Evolutionary conservation across 1,140 invertebrate genomes (phyloP).

Genomic region (Pseudachorutes palmiensis): DNA sequence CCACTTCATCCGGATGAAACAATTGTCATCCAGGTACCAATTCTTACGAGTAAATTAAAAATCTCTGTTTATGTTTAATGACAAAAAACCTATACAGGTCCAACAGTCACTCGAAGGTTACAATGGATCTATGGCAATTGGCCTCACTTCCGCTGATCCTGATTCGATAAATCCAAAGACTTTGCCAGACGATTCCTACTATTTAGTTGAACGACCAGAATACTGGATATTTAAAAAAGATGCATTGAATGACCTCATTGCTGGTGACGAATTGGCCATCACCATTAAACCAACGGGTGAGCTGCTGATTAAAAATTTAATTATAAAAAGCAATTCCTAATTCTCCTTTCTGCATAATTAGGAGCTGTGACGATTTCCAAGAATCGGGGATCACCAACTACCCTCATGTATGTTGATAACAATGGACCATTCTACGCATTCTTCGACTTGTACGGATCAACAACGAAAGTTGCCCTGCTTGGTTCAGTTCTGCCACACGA

Average conservation of each 20-base stretch:
- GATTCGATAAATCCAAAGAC: slow-evolving; percentile 59
- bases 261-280: slow-evolving; percentile 85
- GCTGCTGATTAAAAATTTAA: slow-evolving; percentile 28
- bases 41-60: not conserved
- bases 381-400: slow-evolving; percentile 68
- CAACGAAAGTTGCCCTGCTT: slow-evolving; percentile 70
- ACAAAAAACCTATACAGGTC: slow-evolving; percentile 11
- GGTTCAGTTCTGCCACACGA: slow-evolving; percentile 40
- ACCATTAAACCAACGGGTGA: slow-evolving; percentile 64
- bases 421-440: slow-evolving; percentile 84
- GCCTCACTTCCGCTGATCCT: slow-evolving; percentile 88
- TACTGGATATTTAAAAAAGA: slow-evolving; percentile 96
- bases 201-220: slow-evolving; percentile 84
- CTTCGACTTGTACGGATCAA: slow-evolving; percentile 91
- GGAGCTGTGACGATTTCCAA: slow-evolving; percentile 81
- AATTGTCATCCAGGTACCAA: slow-evolving; percentile 58
- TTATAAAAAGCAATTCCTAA: not conserved
- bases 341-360: slow-evolving; percentile 33
- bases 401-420: slow-evolving; percentile 91
- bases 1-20: slow-evolving; percentile 77
- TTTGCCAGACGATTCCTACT: slow-evolving; percentile 86
- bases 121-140: slow-evolving; percentile 78
- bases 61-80: not conserved
- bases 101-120: slow-evolving; percentile 59
- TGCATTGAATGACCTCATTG: slow-evolving; percentile 69